Conservation (phyloP, 2,888 invertebrate genomes). For the Achlya flavicornis region DNA sequence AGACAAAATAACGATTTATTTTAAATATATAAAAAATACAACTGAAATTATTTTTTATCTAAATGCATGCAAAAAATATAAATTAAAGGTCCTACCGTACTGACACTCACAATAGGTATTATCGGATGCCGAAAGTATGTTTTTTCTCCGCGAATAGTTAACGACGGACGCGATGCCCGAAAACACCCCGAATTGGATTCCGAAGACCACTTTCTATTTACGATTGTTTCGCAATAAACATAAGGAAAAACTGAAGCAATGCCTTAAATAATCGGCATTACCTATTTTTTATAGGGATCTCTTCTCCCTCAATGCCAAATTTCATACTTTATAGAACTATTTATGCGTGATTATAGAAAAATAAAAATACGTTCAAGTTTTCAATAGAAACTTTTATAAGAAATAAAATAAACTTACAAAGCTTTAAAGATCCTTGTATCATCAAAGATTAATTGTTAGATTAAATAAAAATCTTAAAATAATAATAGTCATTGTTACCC, state of each 20-base stretch:
- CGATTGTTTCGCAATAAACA: constrained; percentile 9
- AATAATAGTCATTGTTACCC: constrained; percentile 40
- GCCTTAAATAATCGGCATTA: background rate
- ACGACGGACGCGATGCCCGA: constrained; percentile 14
- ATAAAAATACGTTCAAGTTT: too few species aligned
- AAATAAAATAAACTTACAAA: background rate
- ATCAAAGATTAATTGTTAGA: constrained; percentile 26
- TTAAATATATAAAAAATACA: too few species aligned
- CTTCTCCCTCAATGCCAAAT: background rate
- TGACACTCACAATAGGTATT: background rate
- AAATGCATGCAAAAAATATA: too few species aligned
- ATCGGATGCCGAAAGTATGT: background rate
- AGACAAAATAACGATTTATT: too few species aligned
- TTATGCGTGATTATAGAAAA: background rate
- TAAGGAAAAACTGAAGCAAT: background rate
- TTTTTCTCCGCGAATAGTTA: constrained; percentile 5
- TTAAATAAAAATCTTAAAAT: constrained; percentile 38
- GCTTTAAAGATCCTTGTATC: background rate
- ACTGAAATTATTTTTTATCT: too few species aligned
- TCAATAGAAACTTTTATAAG: background rate
- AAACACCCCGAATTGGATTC: constrained; percentile 26
- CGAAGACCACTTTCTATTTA: constrained; percentile 10
- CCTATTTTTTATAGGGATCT: background rate
- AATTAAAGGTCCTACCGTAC: background rate
- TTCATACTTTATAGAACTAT: background rate